Base-by-base conservation (phyloP, 2,888 invertebrate genomes). In the Leistus spinibarbis region DNA sequence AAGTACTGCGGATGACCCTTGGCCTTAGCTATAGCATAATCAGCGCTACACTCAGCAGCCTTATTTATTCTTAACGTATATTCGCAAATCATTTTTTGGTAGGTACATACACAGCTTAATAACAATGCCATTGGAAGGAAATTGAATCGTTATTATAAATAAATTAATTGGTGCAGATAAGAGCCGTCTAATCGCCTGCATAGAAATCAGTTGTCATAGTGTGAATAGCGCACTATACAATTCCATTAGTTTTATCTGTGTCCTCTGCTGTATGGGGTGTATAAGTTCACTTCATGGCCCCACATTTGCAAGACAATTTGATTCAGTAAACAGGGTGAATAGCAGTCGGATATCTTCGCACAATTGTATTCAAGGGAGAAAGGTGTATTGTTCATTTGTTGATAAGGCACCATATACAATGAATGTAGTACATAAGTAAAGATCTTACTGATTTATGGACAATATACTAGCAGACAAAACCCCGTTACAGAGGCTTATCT, bases 21-120 rank as follows among this genome's bases (percentile, higher is more conserved):
- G 63, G 68, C 74, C 74, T 74, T 74, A 72, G 72, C 64, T 67
- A 68, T 68, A 74, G 74, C 74, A 74, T 74, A 74, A 74, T 74
- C 74, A 74, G 74, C 20, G 62, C 62, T 62, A 10, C 10, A 7
- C 40, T 7, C 40, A 40, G 13, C 40, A 40, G 13, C 40, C 40
- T 40, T 40, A 40, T 40, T 40, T 13, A 0, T 10, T 40, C 40
- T 40, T 10, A 10, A 40, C 40, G n/a, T 7, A 40, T 40, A 40
- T 40, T 40, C 40, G 13, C 13, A 40, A 40, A 40, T 10, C 40
- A 3, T 1, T 5, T 1, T 40, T 40, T 7, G n/a, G n/a, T n/a
- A n/a, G n/a, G n/a, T n/a, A n/a, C n/a, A n/a, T n/a, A n/a, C n/a
- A n/a, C n/a, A n/a, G n/a, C n/a, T n/a, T n/a, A n/a, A n/a, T n/a